Percentiles rank a stretch among this genome's conserved stretches.
These are phyloP conservation scores for Triplophysa yarkandensis DNA, from an alignment of 2,797 vertebrate species.

Conservation along the genomic window DNA sequence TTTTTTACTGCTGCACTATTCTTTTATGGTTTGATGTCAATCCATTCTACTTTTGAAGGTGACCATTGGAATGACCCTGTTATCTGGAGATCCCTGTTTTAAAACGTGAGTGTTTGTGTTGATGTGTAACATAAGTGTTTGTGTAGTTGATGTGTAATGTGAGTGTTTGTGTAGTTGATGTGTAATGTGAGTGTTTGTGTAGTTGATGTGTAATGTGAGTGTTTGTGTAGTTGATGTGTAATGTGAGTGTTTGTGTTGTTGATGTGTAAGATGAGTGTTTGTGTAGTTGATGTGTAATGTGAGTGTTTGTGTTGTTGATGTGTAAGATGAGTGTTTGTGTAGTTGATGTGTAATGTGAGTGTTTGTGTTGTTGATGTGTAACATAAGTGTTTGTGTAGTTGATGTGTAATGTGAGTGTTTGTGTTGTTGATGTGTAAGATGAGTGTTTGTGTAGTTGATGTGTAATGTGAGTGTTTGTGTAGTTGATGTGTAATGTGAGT, in stretches of 20 bases:
- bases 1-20: neutral
- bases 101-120: constrained; percentile 86
- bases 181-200: constrained; percentile 80
- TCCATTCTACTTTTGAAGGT: constrained; percentile 73
- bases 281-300: constrained; percentile 75
- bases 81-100: constrained; percentile 96
- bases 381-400: constrained; percentile 82
- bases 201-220: constrained; percentile 83
- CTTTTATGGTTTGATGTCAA: neutral
- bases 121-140: constrained; percentile 80
- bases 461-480: constrained; percentile 80
- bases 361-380: constrained; percentile 33
- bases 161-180: constrained; percentile 67
- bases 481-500: constrained; percentile 83
- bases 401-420: constrained; percentile 80
- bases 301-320: constrained; percentile 67
- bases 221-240: constrained; percentile 33
- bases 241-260: constrained; percentile 81
- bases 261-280: constrained; percentile 75
- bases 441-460: constrained; percentile 67
- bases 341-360: constrained; percentile 83
- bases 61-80: constrained; percentile 92
- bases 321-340: constrained; percentile 74
- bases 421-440: constrained; percentile 58
- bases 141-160: constrained; percentile 75